These are phyloP conservation scores for Dicaeum eximium DNA, from an alignment of 2,113 vertebrate species.

Conservation along the genomic window DNA sequence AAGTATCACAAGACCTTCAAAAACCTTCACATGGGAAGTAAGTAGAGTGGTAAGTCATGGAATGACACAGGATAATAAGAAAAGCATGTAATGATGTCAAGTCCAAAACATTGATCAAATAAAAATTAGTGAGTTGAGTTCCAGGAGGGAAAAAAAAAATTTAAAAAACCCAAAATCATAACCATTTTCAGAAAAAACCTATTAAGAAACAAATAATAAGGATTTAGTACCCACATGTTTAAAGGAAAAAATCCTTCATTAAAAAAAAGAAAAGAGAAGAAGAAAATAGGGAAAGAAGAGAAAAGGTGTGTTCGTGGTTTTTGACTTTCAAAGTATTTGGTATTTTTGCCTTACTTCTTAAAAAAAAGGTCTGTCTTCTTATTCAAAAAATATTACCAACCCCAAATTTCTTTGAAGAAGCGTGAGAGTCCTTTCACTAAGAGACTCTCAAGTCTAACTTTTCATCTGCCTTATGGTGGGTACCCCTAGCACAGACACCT, in stretches of 20 bases:
- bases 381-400: not conserved
- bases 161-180: not conserved
- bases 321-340: not conserved
- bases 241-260: not conserved
- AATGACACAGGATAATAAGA: not conserved
- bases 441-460: not conserved
- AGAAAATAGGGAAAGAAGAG: not conserved
- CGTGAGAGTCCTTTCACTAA: not conserved
- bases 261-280: not conserved
- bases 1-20: fast-evolving
- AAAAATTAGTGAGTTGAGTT: not conserved
- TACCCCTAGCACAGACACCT: not conserved
- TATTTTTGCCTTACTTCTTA: not conserved
- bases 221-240: not conserved
- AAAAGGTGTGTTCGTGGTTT: not conserved
- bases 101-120: not conserved
- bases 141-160: no score
- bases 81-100: not conserved
- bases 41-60: not conserved
- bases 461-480: not conserved
- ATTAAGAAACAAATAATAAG: not conserved
- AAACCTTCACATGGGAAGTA: not conserved
- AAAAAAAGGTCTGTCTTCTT: not conserved
- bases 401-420: not conserved
- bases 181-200: not conserved